Conservation (phyloP, 2,888 invertebrate species). For the Agapetus fuscipes region DNA sequence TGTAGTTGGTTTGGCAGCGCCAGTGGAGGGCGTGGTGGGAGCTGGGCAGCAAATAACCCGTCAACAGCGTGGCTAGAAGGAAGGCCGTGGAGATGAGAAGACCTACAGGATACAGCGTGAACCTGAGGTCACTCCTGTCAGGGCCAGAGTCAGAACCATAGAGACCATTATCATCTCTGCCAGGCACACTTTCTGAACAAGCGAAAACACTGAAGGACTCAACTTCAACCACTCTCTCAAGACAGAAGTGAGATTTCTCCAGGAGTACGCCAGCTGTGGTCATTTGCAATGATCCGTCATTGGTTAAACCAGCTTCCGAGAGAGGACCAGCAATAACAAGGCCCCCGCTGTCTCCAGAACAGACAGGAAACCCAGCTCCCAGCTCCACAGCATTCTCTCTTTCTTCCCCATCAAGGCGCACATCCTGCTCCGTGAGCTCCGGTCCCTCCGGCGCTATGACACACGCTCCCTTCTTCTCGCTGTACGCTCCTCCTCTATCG, state of each 20-base stretch:
- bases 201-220: constrained; percentile 50
- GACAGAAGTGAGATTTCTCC: constrained; percentile 34
- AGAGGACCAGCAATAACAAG: constrained; percentile 52
- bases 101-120: constrained; percentile 66
- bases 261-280: constrained; percentile 33
- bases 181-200: constrained; percentile 48
- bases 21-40: constrained; percentile 81
- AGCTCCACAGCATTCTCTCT: constrained; percentile 35
- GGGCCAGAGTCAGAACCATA: constrained; percentile 6
- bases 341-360: constrained; percentile 35
- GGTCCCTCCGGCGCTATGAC: constrained; percentile 29
- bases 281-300: constrained; percentile 46
- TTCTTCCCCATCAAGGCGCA: constrained; percentile 25
- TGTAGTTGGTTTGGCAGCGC: constrained; percentile 82
- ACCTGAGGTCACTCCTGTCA: constrained; percentile 41
- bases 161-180: constrained; percentile 17
- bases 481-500: constrained; percentile 52
- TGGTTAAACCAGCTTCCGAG: constrained; percentile 38
- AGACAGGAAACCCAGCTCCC: constrained; percentile 53
- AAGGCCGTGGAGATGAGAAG: constrained; percentile 74
- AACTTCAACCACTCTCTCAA: constrained; percentile 36
- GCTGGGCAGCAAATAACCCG: constrained; percentile 69
- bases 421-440: constrained; percentile 28
- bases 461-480: constrained; percentile 44
- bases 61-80: constrained; percentile 69